These are phyloP conservation scores for Drosophila subsilvestris DNA, from an alignment of 2,888 invertebrate species.

Conservation along the genomic window DNA sequence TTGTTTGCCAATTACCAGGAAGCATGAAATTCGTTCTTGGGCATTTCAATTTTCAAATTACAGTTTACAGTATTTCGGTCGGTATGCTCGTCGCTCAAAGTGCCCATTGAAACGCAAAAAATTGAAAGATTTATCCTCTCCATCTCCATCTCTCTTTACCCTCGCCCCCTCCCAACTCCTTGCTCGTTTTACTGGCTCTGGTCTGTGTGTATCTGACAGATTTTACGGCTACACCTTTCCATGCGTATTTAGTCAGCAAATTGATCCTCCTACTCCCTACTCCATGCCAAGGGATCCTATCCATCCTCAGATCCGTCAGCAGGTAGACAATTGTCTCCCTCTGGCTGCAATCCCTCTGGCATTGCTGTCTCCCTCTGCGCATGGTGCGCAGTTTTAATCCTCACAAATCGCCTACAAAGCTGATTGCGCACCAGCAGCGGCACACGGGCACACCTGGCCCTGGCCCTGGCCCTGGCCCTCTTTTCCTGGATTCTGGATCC, in stretches of 20 bases:
- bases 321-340: conserved; percentile 63
- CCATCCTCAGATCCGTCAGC: conserved; percentile 26
- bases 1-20: conserved; percentile 72
- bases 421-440: conserved; percentile 73
- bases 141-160: not conserved
- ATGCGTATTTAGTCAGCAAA: conserved; percentile 76
- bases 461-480: conserved; percentile 45
- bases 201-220: conserved; percentile 58
- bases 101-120: conserved; percentile 75
- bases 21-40: conserved; percentile 64
- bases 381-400: conserved; percentile 75
- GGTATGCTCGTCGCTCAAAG: conserved; percentile 71
- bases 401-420: conserved; percentile 80
- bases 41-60: conserved; percentile 73
- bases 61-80: conserved; percentile 48
- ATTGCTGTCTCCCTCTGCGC: conserved; percentile 11
- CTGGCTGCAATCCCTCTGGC: not conserved
- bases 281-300: conserved; percentile 8
- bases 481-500: conserved; percentile 1
- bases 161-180: conserved; percentile 16
- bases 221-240: conserved; percentile 76
- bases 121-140: conserved; percentile 59
- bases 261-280: conserved; percentile 72
- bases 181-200: not conserved
- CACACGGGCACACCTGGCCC: conserved; percentile 43